Evolutionary conservation across 1,140 invertebrate species (phyloP).

Genomic region (Leptopilina boulardi): DNA sequence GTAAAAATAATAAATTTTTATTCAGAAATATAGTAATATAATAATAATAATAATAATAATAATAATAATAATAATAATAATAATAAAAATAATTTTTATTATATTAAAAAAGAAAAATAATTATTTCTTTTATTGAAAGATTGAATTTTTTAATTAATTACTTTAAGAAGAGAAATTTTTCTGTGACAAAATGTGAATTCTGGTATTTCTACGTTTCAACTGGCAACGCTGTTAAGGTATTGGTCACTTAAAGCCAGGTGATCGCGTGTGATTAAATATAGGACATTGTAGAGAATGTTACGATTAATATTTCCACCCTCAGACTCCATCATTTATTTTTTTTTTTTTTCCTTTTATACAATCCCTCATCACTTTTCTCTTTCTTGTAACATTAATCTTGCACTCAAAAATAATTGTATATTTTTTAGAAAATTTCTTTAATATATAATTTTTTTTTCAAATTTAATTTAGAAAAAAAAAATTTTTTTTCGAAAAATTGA

Average conservation of each 20-base stretch:
- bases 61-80: too few species aligned
- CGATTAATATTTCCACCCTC: constrained; percentile 50
- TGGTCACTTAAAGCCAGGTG: constrained; percentile 56
- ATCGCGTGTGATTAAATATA: constrained; percentile 62
- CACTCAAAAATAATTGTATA: too few species aligned
- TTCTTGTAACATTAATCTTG: background rate
- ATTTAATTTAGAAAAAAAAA: background rate
- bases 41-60: too few species aligned
- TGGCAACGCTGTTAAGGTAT: constrained; percentile 50
- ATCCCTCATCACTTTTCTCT: constrained; percentile 4
- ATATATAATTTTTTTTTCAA: background rate
- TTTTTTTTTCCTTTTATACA: constrained; percentile 28
- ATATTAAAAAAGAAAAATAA: too few species aligned
- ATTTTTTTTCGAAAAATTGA: background rate
- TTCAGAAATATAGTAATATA: too few species aligned
- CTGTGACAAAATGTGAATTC: constrained; percentile 40
- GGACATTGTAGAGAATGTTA: constrained; percentile 48
- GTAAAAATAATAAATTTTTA: too few species aligned
- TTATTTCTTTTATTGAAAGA: too few species aligned
- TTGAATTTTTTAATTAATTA: too few species aligned
- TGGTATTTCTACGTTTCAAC: constrained; percentile 39
- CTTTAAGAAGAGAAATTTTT: constrained; percentile 58
- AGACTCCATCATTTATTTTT: constrained; percentile 24
- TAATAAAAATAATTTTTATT: too few species aligned
- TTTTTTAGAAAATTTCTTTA: too few species aligned